A percentile compares a stretch with the other conserved stretches of the same genome.
Evolutionary conservation across 1,140 invertebrate genomes (phyloP).

Genomic region (Zelostemma sp.): DNA sequence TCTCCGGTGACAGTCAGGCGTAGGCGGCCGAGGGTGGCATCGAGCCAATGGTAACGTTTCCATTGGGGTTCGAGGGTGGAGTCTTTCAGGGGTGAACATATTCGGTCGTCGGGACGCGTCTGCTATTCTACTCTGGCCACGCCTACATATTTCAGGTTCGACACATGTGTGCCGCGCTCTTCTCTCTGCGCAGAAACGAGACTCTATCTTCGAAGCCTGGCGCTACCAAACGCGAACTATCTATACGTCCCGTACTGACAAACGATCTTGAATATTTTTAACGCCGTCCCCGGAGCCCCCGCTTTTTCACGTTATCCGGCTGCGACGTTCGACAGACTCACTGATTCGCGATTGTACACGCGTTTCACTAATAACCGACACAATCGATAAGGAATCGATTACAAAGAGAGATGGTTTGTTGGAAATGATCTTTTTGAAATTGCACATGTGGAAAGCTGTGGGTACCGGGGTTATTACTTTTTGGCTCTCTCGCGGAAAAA

Average conservation of each 20-base stretch:
- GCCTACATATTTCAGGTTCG: conserved; percentile 72
- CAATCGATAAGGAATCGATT: conserved; percentile 47
- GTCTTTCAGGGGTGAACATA: conserved; percentile 67
- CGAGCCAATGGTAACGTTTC: conserved; percentile 59
- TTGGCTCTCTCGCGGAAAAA: background rate
- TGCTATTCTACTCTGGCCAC: conserved; percentile 65
- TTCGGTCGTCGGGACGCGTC: conserved; percentile 68
- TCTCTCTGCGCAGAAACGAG: conserved; percentile 51
- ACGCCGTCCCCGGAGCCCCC: conserved; percentile 52
- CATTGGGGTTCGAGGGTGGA: conserved; percentile 65
- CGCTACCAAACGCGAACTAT: conserved; percentile 44
- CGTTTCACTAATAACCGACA: conserved; percentile 42
- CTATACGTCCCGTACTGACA: conserved; percentile 65
- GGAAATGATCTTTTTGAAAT: conserved; percentile 36
- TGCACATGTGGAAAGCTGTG: conserved; percentile 7
- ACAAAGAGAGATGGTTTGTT: conserved; percentile 35
- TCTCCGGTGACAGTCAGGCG: conserved; percentile 45
- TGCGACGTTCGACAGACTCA: conserved; percentile 58
- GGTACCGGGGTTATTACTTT: background rate
- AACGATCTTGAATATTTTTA: conserved; percentile 69
- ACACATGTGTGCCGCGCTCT: conserved; percentile 66
- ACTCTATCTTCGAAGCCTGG: conserved; percentile 41
- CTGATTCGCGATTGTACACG: conserved; percentile 47
- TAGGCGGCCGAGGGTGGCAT: conserved; percentile 58
- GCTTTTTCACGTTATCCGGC: conserved; percentile 35